A percentile compares a stretch with the other conserved stretches of the same genome.
Evolutionary conservation across 2,888 invertebrate species (phyloP).

Genomic region (Chesias legatella): DNA sequence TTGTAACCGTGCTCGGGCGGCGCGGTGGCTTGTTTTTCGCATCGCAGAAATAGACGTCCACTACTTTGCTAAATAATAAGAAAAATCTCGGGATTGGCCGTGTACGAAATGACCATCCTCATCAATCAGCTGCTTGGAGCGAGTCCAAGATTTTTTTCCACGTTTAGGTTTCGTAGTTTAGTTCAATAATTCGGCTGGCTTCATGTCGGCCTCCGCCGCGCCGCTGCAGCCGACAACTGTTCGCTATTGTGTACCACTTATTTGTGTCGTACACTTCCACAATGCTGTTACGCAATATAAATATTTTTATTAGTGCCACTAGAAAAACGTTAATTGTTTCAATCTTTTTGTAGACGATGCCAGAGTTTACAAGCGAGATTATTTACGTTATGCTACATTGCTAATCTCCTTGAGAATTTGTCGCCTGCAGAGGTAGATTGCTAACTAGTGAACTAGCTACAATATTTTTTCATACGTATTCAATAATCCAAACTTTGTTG

Average conservation of each 20-base stretch:
- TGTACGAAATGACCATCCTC: constrained; percentile 81
- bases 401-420: constrained; percentile 10
- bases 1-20: constrained; percentile 51
- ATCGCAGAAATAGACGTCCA: constrained; percentile 75
- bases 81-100: constrained; percentile 79
- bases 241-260: constrained; percentile 30
- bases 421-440: not conserved
- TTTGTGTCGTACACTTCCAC: constrained; percentile 15
- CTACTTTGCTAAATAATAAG: constrained; percentile 79
- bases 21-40: constrained; percentile 73
- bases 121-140: constrained; percentile 80
- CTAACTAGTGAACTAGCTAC: no score
- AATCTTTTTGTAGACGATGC: constrained; percentile 19
- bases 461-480: no score
- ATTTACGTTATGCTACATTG: constrained; percentile 14
- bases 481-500: no score
- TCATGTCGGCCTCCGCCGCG: constrained; percentile 50
- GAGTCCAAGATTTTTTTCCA: constrained; percentile 77
- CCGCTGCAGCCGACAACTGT: constrained; percentile 35
- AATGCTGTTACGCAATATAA: constrained; percentile 17
- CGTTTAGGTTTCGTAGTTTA: constrained; percentile 78
- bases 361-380: constrained; percentile 17
- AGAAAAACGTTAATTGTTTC: constrained; percentile 22
- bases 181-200: constrained; percentile 67
- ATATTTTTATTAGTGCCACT: constrained; percentile 22